These are phyloP conservation scores for Calyptomena viridis DNA, from an alignment of 2,113 vertebrate genomes.

Conservation along the genomic window DNA sequence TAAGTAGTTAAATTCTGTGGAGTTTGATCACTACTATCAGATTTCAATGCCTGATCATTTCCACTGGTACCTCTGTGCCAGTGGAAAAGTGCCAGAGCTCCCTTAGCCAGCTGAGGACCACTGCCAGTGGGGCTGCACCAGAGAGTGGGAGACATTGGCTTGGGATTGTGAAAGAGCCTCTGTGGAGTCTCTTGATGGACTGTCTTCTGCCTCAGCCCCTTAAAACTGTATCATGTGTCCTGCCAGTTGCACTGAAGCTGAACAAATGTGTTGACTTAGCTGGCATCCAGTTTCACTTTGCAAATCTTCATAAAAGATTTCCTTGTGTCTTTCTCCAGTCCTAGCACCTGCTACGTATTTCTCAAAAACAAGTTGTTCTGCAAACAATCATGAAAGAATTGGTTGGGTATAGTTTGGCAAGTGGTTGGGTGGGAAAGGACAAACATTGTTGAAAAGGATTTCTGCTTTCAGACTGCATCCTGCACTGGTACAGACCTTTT, in stretches of 20 bases:
- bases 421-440: neutral
- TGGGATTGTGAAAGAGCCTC: neutral
- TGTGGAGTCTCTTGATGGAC: neutral
- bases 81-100: neutral
- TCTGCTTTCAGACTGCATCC: neutral
- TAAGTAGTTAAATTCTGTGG: neutral
- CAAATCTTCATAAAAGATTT: neutral
- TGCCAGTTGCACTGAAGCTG: neutral
- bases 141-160: rapidly evolving
- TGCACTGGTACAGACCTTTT: neutral
- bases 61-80: neutral
- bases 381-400: neutral
- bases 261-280: neutral
- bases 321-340: neutral
- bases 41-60: neutral
- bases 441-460: neutral
- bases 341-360: neutral
- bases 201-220: neutral
- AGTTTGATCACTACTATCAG: neutral
- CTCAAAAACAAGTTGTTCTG: neutral
- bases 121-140: neutral
- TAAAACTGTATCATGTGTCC: neutral
- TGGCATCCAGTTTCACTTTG: neutral
- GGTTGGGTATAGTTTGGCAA: neutral
- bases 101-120: neutral